phyloP scores from a whole-genome alignment of 1,140 invertebrate species.

The Neotoxoptera formosana region DNA sequence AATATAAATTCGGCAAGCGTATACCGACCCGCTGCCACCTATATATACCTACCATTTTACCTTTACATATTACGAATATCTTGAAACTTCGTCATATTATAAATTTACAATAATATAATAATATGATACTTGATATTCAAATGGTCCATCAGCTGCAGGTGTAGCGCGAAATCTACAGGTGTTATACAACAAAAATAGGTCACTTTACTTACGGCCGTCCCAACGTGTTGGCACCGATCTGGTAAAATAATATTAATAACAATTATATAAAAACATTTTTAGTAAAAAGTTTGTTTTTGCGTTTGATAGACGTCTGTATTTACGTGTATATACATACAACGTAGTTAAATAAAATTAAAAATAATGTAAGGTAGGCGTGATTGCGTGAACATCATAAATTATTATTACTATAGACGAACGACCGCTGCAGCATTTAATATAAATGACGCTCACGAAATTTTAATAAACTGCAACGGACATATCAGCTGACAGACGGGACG shows the following conservation, averaged over 20 bases:
- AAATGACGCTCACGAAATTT: no score
- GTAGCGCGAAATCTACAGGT: neutral
- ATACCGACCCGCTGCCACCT: neutral
- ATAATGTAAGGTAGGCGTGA: neutral
- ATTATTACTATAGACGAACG: no score
- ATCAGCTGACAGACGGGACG: no score
- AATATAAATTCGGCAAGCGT: neutral
- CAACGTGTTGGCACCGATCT: neutral
- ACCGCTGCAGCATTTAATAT: neutral
- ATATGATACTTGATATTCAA: neutral
- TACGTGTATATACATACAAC: neutral
- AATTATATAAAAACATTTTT: slow-evolving; percentile 6
- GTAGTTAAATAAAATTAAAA: neutral
- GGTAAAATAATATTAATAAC: slow-evolving; percentile 14
- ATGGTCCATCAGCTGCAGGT: neutral
- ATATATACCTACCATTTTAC: neutral
- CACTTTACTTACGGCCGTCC: neutral
- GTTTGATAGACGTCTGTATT: neutral
- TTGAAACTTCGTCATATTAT: neutral
- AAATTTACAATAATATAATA: neutral
- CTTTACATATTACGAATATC: neutral
- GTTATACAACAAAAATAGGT: neutral
- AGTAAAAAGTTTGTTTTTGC: neutral
- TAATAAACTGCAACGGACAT: no score
- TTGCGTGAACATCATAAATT: neutral